Evolutionary conservation across 2,113 vertebrate species (phyloP), one percentile per base, ranked within the genome.

Genomic region (Capreolus pygargus): DNA sequence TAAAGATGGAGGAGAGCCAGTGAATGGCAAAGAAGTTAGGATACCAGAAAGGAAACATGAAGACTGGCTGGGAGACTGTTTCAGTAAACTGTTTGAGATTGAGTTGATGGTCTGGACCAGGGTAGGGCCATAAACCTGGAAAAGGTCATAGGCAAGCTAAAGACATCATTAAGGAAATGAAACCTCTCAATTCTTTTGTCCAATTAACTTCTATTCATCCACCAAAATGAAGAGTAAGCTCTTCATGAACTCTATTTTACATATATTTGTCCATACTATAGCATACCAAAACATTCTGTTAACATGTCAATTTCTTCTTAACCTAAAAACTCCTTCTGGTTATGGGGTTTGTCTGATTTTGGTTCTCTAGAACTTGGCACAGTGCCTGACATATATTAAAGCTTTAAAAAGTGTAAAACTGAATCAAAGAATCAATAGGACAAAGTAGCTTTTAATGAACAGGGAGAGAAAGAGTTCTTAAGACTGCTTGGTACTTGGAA

Each of bases 351-450:
- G 25, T 82, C 33, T 39, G 9, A 23, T 55, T 50, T 89, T 89
- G 21, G 82, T 25, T 86, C 33, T 96, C 47, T 74, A 91, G 45
- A 84, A 58, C 9, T 28, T 43, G 39, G 6, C 15, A 74, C 17
- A 76, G 43, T 81, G 23, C 5, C 39, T 57, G 57, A 82, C 19
- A 90, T 23, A 50, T 45, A 36, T 82, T 47, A 86, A 82, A 89
- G 15, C 83, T 93, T 89, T 92, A 54, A 57, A 78, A 96, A 95
- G 27, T 81, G 14, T 64, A 86, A 91, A 96, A 86, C 23, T 50
- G 2, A 93, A 94, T 33, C 13, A 61, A 84, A 92, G 1, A 74
- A 86, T 57, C 39, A 85, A 79, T 33, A 85, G 19, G 7, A 39
- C 52, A 33, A 89, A 43, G 5, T 52, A 43, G 17, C 7, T 96